Conservation (phyloP, 2,797 vertebrate species). For the Amazona finschi region DNA sequence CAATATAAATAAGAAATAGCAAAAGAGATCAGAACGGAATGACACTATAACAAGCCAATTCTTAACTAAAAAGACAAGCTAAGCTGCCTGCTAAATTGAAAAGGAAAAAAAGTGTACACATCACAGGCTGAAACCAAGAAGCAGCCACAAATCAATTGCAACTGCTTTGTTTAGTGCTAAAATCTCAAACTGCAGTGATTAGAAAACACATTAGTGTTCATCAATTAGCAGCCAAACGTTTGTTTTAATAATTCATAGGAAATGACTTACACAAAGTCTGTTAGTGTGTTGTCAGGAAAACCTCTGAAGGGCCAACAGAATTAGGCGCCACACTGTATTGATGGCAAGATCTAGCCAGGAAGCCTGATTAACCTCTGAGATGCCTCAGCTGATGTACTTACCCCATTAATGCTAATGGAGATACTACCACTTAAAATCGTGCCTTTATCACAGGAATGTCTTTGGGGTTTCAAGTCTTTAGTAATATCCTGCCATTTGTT, state of each 20-base stretch:
- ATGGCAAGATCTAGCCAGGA: constrained; percentile 90
- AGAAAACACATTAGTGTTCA: constrained; percentile 99
- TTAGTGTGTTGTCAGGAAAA: constrained; percentile 85
- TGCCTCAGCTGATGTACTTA: constrained; percentile 77
- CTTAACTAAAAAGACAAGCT: constrained; percentile 71
- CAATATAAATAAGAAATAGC: constrained; percentile 50
- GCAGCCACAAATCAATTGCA: constrained; percentile 88
- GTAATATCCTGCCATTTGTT: constrained; percentile 66
- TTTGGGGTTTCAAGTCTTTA: constrained; percentile 67
- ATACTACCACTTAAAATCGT: constrained; percentile 67
- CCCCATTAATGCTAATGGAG: constrained; percentile 82
- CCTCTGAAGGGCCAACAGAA: constrained; percentile 90
- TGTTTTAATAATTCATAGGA: constrained; percentile 98
- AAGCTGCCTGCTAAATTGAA: constrained; percentile 71
- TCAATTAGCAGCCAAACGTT: constrained; percentile 98
- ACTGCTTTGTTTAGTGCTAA: constrained; percentile 97
- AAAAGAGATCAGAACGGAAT: constrained; percentile 10
- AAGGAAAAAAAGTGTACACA: constrained; percentile 37
- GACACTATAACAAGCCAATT: constrained; percentile 58
- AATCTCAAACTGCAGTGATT: constrained; percentile 99
- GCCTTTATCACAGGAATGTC: constrained; percentile 64
- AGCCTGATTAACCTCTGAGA: constrained; percentile 94
- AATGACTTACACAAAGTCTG: constrained; percentile 86
- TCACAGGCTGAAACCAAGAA: constrained; percentile 71
- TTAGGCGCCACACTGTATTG: constrained; percentile 93